These are phyloP conservation scores for Girardinus metallicus DNA, from an alignment of 2,797 vertebrate species.

Conservation along the genomic window DNA sequence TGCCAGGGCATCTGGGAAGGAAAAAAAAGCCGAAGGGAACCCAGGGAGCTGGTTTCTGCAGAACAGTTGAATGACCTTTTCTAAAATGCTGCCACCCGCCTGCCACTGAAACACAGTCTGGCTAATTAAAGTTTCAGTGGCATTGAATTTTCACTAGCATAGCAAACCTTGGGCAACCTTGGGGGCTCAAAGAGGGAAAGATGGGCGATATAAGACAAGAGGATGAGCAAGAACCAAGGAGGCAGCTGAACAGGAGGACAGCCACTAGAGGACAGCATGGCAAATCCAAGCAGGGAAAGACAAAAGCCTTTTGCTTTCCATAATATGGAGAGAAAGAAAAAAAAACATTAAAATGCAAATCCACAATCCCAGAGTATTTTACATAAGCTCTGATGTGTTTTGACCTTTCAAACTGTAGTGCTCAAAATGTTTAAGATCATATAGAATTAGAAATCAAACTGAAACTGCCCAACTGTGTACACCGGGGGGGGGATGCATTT, in stretches of 20 bases:
- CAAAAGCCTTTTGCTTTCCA: slow-evolving; percentile 39
- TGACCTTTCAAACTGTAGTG: slow-evolving; percentile 50
- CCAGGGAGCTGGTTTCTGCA: slow-evolving; percentile 59
- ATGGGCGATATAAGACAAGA: slow-evolving; percentile 34
- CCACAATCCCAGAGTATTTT: slow-evolving; percentile 45
- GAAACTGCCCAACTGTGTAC: slow-evolving; percentile 50
- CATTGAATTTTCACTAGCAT: slow-evolving; percentile 76
- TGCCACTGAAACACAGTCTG: slow-evolving; percentile 71
- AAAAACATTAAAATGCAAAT: slow-evolving; percentile 61
- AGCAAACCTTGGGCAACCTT: slow-evolving; percentile 75
- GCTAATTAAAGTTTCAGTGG: slow-evolving; percentile 81
- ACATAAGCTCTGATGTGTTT: slow-evolving; percentile 60
- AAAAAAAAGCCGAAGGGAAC: slow-evolving; percentile 51
- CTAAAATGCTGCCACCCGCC: slow-evolving; percentile 68
- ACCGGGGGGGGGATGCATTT: slow-evolving; percentile 25
- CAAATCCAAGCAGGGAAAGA: slow-evolving; percentile 39
- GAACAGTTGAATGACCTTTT: slow-evolving; percentile 76
- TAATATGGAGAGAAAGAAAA: slow-evolving; percentile 18
- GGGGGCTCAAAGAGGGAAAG: slow-evolving; percentile 56
- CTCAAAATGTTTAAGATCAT: slow-evolving; percentile 58
- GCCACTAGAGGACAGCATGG: slow-evolving; percentile 55
- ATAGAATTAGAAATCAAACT: slow-evolving; percentile 68
- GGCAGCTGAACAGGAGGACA: slow-evolving; percentile 40
- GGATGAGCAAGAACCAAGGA: slow-evolving; percentile 13
- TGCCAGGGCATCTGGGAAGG: slow-evolving; percentile 26